These are phyloP conservation scores for Thunnus maccoyii DNA, from an alignment of 2,113 vertebrate genomes.

Conservation along the genomic window DNA sequence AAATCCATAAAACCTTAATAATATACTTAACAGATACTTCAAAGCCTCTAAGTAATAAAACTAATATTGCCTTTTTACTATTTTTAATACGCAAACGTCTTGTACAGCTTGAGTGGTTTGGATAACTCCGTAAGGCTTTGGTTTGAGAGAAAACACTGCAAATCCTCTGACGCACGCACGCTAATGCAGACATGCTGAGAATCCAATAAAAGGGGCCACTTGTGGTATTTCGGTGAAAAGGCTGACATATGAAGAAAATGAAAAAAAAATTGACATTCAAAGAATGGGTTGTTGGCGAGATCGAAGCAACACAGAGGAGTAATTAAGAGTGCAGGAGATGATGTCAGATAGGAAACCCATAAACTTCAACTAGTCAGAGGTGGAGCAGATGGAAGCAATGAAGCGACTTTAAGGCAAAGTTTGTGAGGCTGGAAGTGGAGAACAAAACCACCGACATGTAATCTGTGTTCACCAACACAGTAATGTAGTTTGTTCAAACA, in stretches of 20 bases:
- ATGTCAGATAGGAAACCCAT: slow-evolving; percentile 40
- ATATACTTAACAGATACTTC: slow-evolving; percentile 10
- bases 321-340: slow-evolving; percentile 65
- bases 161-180: slow-evolving; percentile 42
- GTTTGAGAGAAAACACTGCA: slow-evolving; percentile 38
- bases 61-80: slow-evolving; percentile 2
- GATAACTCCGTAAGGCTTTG: slow-evolving; percentile 42
- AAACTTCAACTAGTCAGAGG: slow-evolving; percentile 5
- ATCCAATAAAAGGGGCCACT: slow-evolving; percentile 69
- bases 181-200: slow-evolving; percentile 45
- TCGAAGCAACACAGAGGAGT: slow-evolving; percentile 43
- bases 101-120: slow-evolving; percentile 17
- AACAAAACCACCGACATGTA: slow-evolving; percentile 2
- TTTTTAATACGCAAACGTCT: background rate
- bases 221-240: slow-evolving; percentile 71
- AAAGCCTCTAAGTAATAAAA: slow-evolving; percentile 17
- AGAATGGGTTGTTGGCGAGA: slow-evolving; percentile 35
- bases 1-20: background rate
- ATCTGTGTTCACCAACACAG: slow-evolving; percentile 3
- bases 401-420: slow-evolving; percentile 3
- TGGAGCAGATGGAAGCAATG: slow-evolving; percentile 26
- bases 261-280: slow-evolving; percentile 68
- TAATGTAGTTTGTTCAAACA: background rate
- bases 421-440: background rate
- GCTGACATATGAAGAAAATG: slow-evolving; percentile 56